These are phyloP conservation scores for Aricia artaxerxes DNA, from an alignment of 2,888 invertebrate genomes.

Conservation along the genomic window DNA sequence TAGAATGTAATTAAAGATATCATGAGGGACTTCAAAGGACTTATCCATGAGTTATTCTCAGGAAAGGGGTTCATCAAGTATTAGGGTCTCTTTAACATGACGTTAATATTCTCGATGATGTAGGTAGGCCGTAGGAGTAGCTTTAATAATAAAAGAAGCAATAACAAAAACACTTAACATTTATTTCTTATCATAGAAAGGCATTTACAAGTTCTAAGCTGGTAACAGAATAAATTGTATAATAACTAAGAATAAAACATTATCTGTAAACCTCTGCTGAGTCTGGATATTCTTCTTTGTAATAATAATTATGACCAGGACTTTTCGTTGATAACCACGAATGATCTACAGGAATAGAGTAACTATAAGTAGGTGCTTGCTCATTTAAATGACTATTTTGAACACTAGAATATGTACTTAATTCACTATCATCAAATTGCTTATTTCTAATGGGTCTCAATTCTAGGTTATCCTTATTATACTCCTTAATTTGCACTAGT, in stretches of 20 bases:
- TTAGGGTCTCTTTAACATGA: no score
- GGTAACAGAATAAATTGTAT: neutral
- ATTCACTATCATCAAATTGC: neutral
- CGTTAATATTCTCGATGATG: no score
- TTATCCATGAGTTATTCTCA: no score
- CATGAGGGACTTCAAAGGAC: no score
- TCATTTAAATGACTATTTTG: constrained; percentile 23
- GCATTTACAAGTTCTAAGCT: neutral
- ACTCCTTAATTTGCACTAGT: neutral
- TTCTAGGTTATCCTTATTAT: neutral
- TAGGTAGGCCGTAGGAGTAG: no score
- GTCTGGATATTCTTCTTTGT: constrained; percentile 33
- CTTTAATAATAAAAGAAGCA: neutral
- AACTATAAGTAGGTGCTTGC: constrained; percentile 45
- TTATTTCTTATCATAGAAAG: neutral
- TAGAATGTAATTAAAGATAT: no score
- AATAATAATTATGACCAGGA: constrained; percentile 35
- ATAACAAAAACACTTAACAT: neutral
- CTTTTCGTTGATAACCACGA: constrained; percentile 46
- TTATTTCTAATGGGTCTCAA: neutral
- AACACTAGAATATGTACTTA: constrained; percentile 2
- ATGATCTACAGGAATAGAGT: constrained; percentile 45
- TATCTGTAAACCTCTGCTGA: constrained; percentile 36
- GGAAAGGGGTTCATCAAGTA: no score
- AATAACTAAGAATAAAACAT: neutral